Evolutionary conservation across 2,888 invertebrate species (phyloP).

Genomic region (Lithophane socia): DNA sequence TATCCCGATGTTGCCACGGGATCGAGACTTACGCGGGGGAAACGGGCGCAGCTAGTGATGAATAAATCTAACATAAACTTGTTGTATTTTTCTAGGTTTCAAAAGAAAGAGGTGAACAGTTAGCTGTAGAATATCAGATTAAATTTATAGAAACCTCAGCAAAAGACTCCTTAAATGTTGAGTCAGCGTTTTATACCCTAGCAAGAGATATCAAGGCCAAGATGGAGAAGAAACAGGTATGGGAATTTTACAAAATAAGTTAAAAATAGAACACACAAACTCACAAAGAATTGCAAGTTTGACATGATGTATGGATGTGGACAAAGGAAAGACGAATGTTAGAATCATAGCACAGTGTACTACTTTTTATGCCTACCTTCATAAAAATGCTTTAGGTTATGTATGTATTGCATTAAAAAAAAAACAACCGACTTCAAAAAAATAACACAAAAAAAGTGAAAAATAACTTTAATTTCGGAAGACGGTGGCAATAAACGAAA

Average conservation of each 20-base stretch:
- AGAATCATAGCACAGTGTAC: background rate
- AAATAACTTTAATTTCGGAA: no score
- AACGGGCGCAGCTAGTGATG: no score
- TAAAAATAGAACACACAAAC: background rate
- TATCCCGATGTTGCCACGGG: no score
- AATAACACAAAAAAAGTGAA: no score
- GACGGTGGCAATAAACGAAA: no score
- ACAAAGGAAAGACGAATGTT: background rate
- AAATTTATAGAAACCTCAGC: conserved; percentile 99
- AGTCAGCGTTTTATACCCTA: conserved; percentile 99
- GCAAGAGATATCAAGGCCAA: conserved; percentile 99
- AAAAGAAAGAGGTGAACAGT: conserved; percentile 98
- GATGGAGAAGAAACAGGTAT: conserved; percentile 99
- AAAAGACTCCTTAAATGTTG: conserved; percentile 99
- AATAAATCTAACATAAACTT: background rate
- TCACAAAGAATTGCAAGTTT: background rate
- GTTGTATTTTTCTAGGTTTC: conserved; percentile 92
- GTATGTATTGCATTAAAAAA: background rate
- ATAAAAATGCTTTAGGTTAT: background rate
- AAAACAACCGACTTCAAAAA: no score
- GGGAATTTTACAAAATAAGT: background rate
- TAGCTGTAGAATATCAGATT: conserved; percentile 99
- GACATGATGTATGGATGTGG: background rate
- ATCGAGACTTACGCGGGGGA: no score
- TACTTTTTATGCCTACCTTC: background rate